These are phyloP conservation scores for Eupsilia transversa DNA, from an alignment of 2,888 invertebrate genomes.

Conservation along the genomic window DNA sequence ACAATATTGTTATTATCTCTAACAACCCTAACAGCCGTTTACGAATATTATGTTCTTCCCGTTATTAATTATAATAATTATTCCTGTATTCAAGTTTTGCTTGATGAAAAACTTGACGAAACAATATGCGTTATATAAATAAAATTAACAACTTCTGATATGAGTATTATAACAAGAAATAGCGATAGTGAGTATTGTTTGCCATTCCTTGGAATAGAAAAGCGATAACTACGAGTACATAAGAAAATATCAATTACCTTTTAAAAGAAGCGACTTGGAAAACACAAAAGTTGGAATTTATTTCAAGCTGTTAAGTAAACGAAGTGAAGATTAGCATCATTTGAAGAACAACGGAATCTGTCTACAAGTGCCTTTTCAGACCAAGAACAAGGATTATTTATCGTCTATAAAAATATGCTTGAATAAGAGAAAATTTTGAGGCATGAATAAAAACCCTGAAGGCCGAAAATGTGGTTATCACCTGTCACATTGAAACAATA, in stretches of 20 bases:
- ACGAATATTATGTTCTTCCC: background rate
- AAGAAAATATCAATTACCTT: conserved; percentile 38
- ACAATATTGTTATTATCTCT: conserved; percentile 4
- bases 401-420: conserved; percentile 42
- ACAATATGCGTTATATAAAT: too few species aligned
- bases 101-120: too few species aligned
- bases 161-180: conserved; percentile 51
- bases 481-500: conserved; percentile 59
- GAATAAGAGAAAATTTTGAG: conserved; percentile 30
- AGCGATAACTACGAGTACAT: background rate
- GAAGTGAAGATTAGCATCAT: conserved; percentile 38
- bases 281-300: conserved; percentile 28
- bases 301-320: conserved; percentile 37
- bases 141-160: conserved; percentile 36
- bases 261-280: conserved; percentile 11
- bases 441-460: conserved; percentile 43
- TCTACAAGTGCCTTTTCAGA: conserved; percentile 21
- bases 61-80: conserved; percentile 8
- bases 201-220: conserved; percentile 1
- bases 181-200: conserved; percentile 20
- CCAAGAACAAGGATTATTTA: conserved; percentile 27
- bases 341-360: conserved; percentile 36
- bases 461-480: conserved; percentile 44
- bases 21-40: background rate
- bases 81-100: conserved; percentile 52